Evolutionary conservation across 2,113 vertebrate species (phyloP).

Genomic region (Oreochromis niloticus): DNA sequence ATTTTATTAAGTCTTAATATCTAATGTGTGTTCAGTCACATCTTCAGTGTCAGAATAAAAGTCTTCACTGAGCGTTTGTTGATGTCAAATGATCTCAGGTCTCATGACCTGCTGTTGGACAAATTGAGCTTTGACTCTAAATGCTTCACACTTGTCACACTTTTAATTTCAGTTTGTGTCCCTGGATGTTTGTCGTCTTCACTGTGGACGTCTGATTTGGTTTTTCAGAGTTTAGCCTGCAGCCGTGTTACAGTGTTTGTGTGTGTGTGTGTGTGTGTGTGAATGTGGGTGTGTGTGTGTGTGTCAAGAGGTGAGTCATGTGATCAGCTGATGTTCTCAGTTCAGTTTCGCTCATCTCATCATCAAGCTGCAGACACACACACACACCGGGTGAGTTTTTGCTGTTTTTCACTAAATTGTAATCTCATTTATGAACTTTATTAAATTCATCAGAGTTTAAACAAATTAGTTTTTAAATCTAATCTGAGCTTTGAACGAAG

Average conservation of each 20-base stretch:
- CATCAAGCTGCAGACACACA: not conserved
- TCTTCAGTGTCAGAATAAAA: not conserved
- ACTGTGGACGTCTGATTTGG: not conserved
- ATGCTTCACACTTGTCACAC: not conserved
- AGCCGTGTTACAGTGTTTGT: not conserved
- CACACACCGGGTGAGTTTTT: not conserved
- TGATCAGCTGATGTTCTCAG: slow-evolving; percentile 31
- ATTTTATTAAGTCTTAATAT: not conserved
- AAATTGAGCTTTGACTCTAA: not conserved
- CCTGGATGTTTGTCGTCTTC: not conserved
- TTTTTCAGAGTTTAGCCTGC: not conserved
- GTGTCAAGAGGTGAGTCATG: not conserved
- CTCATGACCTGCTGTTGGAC: not conserved
- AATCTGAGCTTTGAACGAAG: not conserved
- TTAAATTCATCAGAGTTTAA: not conserved
- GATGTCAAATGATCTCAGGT: not conserved
- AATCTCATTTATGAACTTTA: not conserved
- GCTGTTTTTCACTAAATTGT: not conserved
- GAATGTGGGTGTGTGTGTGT: not conserved
- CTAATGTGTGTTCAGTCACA: not conserved
- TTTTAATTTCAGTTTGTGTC: not conserved
- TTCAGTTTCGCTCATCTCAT: not conserved
- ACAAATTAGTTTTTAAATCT: not conserved
- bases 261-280: not conserved
- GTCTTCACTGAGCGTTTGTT: not conserved